A percentile compares a stretch with the other conserved stretches of the same genome.
phyloP scores from a whole-genome alignment of 2,113 vertebrate species.

The Casuarius casuarius region DNA sequence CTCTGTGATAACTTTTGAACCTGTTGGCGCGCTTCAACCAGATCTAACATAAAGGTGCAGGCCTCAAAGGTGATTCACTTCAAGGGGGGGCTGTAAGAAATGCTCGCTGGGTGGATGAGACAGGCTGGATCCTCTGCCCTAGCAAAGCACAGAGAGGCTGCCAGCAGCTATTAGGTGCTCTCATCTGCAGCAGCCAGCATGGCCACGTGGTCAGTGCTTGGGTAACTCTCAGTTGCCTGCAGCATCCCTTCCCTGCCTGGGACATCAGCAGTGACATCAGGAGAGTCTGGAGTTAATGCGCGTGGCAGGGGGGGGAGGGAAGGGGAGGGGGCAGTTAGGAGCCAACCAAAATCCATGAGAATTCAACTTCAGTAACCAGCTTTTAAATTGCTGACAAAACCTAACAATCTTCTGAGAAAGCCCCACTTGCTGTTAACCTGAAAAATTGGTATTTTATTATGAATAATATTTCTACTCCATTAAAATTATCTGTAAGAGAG shows the following conservation, averaged over 20 bases:
- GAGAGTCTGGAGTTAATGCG: fast-evolving
- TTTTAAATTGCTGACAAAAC: neutral
- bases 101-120: neutral
- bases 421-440: neutral
- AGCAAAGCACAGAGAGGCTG: neutral
- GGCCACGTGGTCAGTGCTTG: neutral
- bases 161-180: fast-evolving
- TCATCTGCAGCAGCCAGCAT: too few relatives aligned
- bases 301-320: neutral
- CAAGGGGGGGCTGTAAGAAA: fast-evolving
- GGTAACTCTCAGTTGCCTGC: fast-evolving
- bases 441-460: neutral
- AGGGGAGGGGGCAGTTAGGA: too few relatives aligned
- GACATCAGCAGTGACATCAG: neutral
- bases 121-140: fast-evolving
- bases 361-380: neutral
- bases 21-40: neutral
- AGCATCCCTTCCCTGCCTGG: neutral
- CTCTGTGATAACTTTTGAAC: neutral
- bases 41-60: neutral
- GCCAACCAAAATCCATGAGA: neutral
- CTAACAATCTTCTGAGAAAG: neutral
- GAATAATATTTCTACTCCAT: neutral
- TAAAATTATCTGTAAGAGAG: constrained; percentile 10
- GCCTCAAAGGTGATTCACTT: fast-evolving